Evolutionary conservation across 1,140 invertebrate genomes (phyloP).

Genomic region (Dolichoris vasculosae): DNA sequence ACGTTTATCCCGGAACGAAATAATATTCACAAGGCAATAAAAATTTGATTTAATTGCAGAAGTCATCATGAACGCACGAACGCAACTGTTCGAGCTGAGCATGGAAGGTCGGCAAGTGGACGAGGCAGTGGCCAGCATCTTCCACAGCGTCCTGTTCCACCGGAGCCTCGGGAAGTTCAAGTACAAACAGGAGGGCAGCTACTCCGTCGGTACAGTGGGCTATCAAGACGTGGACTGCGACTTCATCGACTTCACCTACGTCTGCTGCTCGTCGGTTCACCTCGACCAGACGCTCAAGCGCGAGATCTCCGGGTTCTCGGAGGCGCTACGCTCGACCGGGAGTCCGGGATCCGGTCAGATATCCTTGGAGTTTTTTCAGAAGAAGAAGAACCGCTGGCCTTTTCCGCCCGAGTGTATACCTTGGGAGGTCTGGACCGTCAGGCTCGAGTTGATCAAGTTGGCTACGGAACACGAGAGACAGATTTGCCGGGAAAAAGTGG

Average conservation of each 20-base stretch:
- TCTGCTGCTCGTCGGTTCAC: constrained; percentile 89
- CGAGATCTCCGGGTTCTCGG: constrained; percentile 90
- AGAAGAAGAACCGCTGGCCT: constrained; percentile 90
- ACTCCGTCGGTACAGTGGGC: constrained; percentile 95
- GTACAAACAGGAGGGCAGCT: constrained; percentile 94
- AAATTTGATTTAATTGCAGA: constrained; percentile 12
- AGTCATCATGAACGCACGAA: constrained; percentile 88
- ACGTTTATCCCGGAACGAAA: background rate
- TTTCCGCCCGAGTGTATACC: constrained; percentile 92
- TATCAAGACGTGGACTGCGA: constrained; percentile 97
- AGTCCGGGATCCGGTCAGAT: constrained; percentile 87
- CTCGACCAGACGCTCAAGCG: constrained; percentile 84
- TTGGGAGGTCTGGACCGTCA: constrained; percentile 98
- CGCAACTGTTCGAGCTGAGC: constrained; percentile 90
- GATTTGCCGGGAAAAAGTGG: constrained; percentile 90
- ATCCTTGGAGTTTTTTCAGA: constrained; percentile 96
- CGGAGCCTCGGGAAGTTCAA: constrained; percentile 95
- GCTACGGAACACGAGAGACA: constrained; percentile 92
- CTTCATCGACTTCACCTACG: constrained; percentile 97
- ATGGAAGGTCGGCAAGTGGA: constrained; percentile 95
- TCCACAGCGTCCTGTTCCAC: constrained; percentile 96
- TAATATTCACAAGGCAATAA: background rate
- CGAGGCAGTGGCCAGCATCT: constrained; percentile 94
- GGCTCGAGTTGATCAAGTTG: constrained; percentile 89
- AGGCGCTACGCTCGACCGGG: constrained; percentile 85